A percentile compares a stretch with the other conserved stretches of the same genome.
Evolutionary conservation across 2,113 vertebrate genomes (phyloP).

Genomic region (Dendropsophus ebraccatus): DNA sequence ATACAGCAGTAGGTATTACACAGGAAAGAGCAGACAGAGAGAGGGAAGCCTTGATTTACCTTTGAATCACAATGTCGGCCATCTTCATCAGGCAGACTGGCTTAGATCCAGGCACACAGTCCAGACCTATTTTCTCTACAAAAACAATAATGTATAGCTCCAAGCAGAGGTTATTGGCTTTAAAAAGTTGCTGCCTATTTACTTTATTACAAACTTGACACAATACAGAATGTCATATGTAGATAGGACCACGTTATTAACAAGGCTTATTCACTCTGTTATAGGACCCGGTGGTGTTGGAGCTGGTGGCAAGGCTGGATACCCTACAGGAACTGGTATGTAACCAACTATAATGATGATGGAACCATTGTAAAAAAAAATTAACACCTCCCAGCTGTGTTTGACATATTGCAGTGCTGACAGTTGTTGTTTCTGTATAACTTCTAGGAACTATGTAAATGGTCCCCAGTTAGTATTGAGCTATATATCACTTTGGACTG

Average conservation of each 20-base stretch:
- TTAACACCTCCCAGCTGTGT: neutral
- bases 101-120: too few species aligned
- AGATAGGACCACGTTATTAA: neutral
- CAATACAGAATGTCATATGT: neutral
- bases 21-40: too few species aligned
- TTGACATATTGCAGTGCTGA: neutral
- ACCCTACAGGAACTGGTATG: constrained; percentile 89
- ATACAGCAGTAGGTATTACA: too few species aligned
- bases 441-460: constrained; percentile 12
- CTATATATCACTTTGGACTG: neutral
- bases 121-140: too few species aligned
- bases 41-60: too few species aligned
- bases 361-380: neutral
- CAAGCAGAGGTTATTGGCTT: too few species aligned
- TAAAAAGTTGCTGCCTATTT: too few species aligned
- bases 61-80: too few species aligned
- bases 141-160: too few species aligned
- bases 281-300: constrained; percentile 81
- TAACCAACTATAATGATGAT: neutral
- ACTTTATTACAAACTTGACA: neutral
- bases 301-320: constrained; percentile 80
- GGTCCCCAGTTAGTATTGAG: neutral
- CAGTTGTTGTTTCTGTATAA: constrained; percentile 11
- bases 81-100: too few species aligned
- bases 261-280: constrained; percentile 21